Percentiles rank a stretch among this genome's conserved stretches.
Evolutionary conservation across 1,140 invertebrate species (phyloP).

Genomic region (Diorhabda elongata): DNA sequence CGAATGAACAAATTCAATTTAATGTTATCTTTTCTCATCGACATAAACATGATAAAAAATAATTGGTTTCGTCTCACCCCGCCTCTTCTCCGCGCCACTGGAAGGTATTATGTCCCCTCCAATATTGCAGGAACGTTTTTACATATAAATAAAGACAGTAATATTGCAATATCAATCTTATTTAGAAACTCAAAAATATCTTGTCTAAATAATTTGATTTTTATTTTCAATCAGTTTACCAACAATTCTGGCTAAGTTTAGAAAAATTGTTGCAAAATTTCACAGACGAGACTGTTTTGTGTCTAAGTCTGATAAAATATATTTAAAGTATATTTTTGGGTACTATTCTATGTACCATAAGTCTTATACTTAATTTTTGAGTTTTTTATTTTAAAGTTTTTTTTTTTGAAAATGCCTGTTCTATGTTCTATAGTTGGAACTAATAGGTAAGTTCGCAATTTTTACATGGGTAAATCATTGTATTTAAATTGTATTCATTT

Average conservation of each 20-base stretch:
- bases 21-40: too few relatives aligned
- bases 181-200: not conserved
- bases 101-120: not conserved
- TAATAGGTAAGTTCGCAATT: constrained; percentile 1
- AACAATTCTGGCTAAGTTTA: constrained; percentile 28
- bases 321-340: constrained; percentile 42
- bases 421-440: constrained; percentile 24
- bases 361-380: constrained; percentile 42
- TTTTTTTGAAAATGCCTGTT: constrained; percentile 41
- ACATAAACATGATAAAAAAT: too few relatives aligned
- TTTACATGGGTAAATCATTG: not conserved
- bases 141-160: not conserved
- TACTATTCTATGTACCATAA: constrained; percentile 46
- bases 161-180: not conserved
- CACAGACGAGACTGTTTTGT: constrained; percentile 40
- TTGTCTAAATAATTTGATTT: not conserved
- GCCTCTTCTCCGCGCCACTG: not conserved
- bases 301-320: constrained; percentile 38
- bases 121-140: not conserved
- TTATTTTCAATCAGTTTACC: not conserved
- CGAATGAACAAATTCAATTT: too few relatives aligned
- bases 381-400: constrained; percentile 14
- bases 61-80: too few relatives aligned
- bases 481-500: not conserved
- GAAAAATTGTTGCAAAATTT: constrained; percentile 38